phyloP scores from a whole-genome alignment of 2,888 invertebrate genomes.

The Tetheella fluctuosa region DNA sequence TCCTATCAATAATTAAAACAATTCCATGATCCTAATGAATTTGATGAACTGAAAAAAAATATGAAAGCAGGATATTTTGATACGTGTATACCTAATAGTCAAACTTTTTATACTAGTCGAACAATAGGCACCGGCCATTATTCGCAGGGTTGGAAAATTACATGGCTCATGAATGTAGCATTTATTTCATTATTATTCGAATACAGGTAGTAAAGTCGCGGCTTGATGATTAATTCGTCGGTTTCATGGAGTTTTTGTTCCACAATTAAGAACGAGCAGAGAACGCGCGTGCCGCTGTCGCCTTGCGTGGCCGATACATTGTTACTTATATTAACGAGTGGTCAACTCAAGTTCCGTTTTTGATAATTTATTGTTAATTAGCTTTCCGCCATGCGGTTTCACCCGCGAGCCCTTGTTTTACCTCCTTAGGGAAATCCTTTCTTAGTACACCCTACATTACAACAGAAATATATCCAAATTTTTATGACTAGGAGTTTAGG shows the following conservation, averaged over 20 bases:
- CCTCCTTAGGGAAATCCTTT: no score
- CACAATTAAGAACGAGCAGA: conserved; percentile 67
- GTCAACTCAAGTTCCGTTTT: conserved; percentile 61
- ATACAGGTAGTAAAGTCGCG: conserved; percentile 57
- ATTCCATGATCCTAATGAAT: no score
- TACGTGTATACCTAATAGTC: conserved; percentile 22
- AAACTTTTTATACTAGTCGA: conserved; percentile 22
- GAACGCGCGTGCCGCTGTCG: conserved; percentile 56
- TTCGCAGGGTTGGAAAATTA: conserved; percentile 42
- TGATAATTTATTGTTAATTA: conserved; percentile 72
- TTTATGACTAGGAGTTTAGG: no score
- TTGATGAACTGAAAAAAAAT: neutral
- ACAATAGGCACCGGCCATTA: conserved; percentile 17
- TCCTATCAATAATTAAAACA: no score
- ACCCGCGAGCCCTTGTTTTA: no score
- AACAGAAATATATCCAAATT: no score
- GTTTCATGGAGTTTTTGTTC: conserved; percentile 78
- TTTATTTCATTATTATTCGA: conserved; percentile 62
- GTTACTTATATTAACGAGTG: conserved; percentile 64
- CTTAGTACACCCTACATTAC: no score
- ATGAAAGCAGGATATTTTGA: neutral
- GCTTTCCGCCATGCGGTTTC: no score
- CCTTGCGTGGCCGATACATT: conserved; percentile 70
- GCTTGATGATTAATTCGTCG: conserved; percentile 74
- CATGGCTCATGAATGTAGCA: conserved; percentile 54